Percentiles rank a stretch among this genome's conserved stretches.
Conservation (phyloP, 2,797 vertebrate species). For the Erethizon dorsatum region DNA sequence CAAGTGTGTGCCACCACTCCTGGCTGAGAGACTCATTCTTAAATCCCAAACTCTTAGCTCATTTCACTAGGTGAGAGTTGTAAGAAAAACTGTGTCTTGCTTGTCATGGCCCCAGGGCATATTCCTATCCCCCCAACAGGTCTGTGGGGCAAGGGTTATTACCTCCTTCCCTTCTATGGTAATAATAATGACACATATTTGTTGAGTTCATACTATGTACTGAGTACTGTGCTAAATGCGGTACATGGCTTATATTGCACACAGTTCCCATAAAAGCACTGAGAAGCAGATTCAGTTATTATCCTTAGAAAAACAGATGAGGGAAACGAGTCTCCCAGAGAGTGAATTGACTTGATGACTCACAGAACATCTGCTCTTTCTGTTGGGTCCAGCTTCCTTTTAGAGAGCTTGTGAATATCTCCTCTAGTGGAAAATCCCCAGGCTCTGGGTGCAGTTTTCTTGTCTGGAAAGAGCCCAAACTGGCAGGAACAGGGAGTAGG, state of each 20-base stretch:
- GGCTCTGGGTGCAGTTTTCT: slow-evolving; percentile 13
- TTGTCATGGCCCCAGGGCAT: background rate
- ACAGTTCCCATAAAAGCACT: slow-evolving; percentile 13
- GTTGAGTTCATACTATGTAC: background rate
- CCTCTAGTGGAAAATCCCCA: background rate
- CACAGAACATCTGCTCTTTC: background rate
- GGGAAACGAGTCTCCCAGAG: background rate
- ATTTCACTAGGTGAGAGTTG: background rate
- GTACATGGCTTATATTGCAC: background rate
- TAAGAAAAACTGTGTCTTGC: background rate
- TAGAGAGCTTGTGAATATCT: slow-evolving; percentile 4
- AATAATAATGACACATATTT: slow-evolving; percentile 25
- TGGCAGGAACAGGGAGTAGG: background rate
- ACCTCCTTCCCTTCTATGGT: background rate
- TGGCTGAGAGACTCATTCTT: background rate
- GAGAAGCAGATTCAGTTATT: background rate
- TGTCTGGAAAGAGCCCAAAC: slow-evolving; percentile 51
- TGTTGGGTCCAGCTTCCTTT: slow-evolving; percentile 13
- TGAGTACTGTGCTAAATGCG: background rate
- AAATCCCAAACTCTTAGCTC: background rate
- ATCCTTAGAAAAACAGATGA: background rate
- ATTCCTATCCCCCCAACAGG: background rate
- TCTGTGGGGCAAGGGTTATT: background rate
- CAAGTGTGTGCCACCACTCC: background rate
- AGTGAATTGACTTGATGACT: background rate